Evolutionary conservation across 92 coral and sea anemone species (phyloP).

Genomic region (Diadumene lineata): DNA sequence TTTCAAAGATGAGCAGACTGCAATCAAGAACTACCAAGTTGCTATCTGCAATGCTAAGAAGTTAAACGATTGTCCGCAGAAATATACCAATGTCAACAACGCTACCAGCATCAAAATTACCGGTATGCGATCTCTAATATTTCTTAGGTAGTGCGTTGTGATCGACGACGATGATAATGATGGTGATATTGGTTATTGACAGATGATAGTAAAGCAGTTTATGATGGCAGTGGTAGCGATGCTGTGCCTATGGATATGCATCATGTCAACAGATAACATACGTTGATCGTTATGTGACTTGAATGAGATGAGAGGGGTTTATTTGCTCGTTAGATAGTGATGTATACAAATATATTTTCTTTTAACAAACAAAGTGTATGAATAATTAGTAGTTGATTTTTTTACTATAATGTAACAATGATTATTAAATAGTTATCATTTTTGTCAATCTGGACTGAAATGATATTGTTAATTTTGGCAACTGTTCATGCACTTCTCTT

Average conservation of each 20-base stretch:
- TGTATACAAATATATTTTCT: too few species aligned
- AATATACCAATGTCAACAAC: constrained; percentile 45
- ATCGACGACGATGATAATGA: neutral
- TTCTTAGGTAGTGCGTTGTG: neutral
- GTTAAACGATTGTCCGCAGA: constrained; percentile 53
- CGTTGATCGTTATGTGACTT: too few species aligned
- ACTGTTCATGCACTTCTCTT: too few species aligned
- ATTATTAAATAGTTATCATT: too few species aligned
- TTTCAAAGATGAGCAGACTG: constrained; percentile 69
- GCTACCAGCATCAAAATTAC: constrained; percentile 57
- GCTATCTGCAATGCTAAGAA: constrained; percentile 71
- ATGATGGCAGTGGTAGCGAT: neutral
- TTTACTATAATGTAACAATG: too few species aligned
- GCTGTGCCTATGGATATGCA: neutral
- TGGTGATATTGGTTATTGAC: neutral
- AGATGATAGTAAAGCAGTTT: neutral
- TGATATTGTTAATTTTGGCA: too few species aligned
- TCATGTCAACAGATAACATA: too few species aligned
- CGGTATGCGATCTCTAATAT: constrained; percentile 66
- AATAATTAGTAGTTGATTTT: too few species aligned
- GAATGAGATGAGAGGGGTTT: too few species aligned
- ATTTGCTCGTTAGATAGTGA: too few species aligned
- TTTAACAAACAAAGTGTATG: too few species aligned
- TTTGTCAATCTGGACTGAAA: too few species aligned
- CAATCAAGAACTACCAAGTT: constrained; percentile 68